phyloP scores from a whole-genome alignment of 2,888 invertebrate genomes.

The Rhingia rostrata region DNA sequence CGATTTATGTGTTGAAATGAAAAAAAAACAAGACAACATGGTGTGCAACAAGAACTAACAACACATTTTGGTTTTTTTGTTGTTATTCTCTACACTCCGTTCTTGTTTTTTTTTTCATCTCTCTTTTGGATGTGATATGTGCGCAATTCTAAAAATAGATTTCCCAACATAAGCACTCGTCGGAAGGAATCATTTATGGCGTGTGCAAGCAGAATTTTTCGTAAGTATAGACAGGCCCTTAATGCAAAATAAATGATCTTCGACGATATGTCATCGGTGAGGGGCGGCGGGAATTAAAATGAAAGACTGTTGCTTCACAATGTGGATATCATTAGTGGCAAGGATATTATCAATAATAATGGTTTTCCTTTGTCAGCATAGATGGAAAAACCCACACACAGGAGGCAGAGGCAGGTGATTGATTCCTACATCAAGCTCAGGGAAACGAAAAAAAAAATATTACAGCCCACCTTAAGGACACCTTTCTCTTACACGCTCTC shows the following conservation, averaged over 20 bases:
- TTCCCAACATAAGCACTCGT: not conserved
- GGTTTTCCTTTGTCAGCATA: slow-evolving; percentile 41
- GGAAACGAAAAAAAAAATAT: not conserved
- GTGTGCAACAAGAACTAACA: slow-evolving; percentile 15
- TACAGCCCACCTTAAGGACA: slow-evolving; percentile 28
- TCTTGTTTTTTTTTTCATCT: slow-evolving; percentile 1
- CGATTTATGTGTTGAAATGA: not conserved
- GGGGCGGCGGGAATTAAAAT: not conserved
- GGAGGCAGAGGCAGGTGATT: slow-evolving; percentile 70
- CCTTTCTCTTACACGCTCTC: slow-evolving; percentile 37
- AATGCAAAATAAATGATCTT: slow-evolving; percentile 67
- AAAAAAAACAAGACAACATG: not conserved
- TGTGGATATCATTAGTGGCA: slow-evolving; percentile 56
- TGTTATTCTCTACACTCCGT: slow-evolving; percentile 1
- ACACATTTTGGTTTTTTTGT: slow-evolving; percentile 8
- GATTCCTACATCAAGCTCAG: slow-evolving; percentile 30
- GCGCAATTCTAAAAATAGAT: slow-evolving; percentile 67
- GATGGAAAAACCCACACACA: not conserved
- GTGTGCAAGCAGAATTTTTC: slow-evolving; percentile 15
- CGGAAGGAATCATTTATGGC: slow-evolving; percentile 34
- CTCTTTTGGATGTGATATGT: slow-evolving; percentile 32
- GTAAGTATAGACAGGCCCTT: slow-evolving; percentile 30
- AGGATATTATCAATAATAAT: slow-evolving; percentile 42
- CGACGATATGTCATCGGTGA: slow-evolving; percentile 18
- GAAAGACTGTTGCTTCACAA: slow-evolving; percentile 42